Conservation (phyloP, 2,113 vertebrate genomes). For the Egretta garzetta region DNA sequence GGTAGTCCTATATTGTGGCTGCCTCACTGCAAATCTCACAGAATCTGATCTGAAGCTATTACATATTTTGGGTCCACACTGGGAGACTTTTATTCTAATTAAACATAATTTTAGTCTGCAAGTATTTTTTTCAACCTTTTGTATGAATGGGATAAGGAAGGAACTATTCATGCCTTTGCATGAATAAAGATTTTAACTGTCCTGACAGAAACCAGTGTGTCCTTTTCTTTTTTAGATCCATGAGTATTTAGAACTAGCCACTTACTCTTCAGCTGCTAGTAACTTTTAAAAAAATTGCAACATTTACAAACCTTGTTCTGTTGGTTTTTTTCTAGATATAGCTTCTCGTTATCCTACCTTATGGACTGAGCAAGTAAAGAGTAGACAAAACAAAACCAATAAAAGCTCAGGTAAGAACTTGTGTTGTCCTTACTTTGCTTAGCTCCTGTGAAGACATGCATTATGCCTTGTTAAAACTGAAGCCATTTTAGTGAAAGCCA, state of each 20-base stretch:
- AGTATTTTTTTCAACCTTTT: neutral
- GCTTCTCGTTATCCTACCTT: conserved; percentile 92
- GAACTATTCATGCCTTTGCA: neutral
- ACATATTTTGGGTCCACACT: neutral
- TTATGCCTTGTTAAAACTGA: neutral
- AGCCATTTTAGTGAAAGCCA: neutral
- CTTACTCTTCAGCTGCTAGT: neutral
- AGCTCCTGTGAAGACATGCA: neutral
- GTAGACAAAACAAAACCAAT: conserved; percentile 92
- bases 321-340: conserved; percentile 79
- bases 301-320: neutral
- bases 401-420: conserved; percentile 85
- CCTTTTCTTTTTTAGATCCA: neutral
- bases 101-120: neutral
- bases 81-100: neutral
- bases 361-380: conserved; percentile 96
- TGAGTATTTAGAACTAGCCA: neutral
- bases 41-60: neutral
- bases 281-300: neutral
- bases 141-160: neutral
- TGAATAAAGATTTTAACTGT: neutral
- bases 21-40: neutral
- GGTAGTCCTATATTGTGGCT: neutral
- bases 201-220: neutral
- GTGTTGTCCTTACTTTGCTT: neutral